Conservation (phyloP, 37 sponge, comb jelly and placozoan species). For the Haliclona indistincta region DNA sequence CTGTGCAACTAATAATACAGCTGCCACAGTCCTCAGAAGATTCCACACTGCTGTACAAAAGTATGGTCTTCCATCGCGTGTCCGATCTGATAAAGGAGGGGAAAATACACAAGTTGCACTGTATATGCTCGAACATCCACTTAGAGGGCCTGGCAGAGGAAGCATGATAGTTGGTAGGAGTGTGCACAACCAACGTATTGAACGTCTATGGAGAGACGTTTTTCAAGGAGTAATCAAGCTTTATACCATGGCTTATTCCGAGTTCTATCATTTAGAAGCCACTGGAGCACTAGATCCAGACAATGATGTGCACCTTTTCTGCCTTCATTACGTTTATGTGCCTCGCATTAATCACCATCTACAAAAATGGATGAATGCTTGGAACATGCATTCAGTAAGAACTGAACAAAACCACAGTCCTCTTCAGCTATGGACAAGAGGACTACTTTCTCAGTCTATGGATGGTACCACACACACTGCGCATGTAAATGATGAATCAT, state of each 20-base stretch:
- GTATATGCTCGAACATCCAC: constrained; percentile 51
- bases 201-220: constrained; percentile 41
- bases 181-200: constrained; percentile 45
- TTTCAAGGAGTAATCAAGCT: constrained; percentile 21
- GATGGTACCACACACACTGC: no score
- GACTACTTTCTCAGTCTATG: no score
- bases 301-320: constrained; percentile 23
- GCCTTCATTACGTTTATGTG: constrained; percentile 29
- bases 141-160: constrained; percentile 28
- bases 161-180: constrained; percentile 49
- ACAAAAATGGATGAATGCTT: constrained; percentile 14
- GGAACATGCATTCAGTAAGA: constrained; percentile 25
- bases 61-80: constrained; percentile 44
- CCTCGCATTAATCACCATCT: constrained; percentile 20
- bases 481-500: no score
- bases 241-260: constrained; percentile 9
- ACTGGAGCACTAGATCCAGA: constrained; percentile 5
- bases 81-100: constrained; percentile 41
- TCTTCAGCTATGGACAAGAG: constrained; percentile 14
- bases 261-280: constrained; percentile 29
- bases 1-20: constrained; percentile 26
- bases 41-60: constrained; percentile 10
- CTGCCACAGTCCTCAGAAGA: constrained; percentile 23
- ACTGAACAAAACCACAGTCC: not conserved
- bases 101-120: constrained; percentile 29